Percentiles rank a stretch among this genome's conserved stretches.
Evolutionary conservation across 2,113 vertebrate species (phyloP).

Genomic region (Cynopterus brachyotis): DNA sequence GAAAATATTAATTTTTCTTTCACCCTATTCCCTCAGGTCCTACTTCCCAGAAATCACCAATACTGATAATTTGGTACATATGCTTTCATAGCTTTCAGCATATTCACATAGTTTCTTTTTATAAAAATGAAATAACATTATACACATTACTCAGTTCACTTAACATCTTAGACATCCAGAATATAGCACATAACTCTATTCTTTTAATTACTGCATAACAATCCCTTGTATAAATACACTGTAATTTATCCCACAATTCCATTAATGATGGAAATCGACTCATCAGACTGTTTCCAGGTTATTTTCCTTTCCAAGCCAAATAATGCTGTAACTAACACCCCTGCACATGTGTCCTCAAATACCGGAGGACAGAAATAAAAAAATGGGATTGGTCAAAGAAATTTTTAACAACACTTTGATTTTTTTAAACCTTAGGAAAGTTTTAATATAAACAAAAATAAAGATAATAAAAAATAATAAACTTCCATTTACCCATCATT

Average conservation of each 20-base stretch:
- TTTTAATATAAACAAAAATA: background rate
- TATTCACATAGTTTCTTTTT: background rate
- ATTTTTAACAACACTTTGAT: background rate
- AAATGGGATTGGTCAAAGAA: background rate
- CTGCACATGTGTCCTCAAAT: background rate
- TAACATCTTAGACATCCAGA: background rate
- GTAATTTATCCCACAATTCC: background rate
- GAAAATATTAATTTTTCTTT: background rate
- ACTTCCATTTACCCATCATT: slow-evolving; percentile 33
- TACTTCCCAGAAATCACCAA: slow-evolving; percentile 24
- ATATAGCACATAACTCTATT: slow-evolving; percentile 5
- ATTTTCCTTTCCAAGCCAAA: slow-evolving; percentile 27
- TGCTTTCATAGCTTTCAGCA: background rate
- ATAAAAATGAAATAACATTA: slow-evolving; percentile 39
- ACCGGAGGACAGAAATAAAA: background rate
- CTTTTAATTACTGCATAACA: background rate
- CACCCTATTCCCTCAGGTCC: background rate
- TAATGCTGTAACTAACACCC: background rate
- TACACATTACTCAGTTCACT: background rate
- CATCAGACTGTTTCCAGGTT: background rate
- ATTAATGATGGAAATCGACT: background rate
- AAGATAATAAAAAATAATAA: slow-evolving; percentile 36
- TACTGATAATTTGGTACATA: background rate
- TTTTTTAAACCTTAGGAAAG: background rate
- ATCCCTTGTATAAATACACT: background rate